Base-by-base conservation (phyloP, 1,140 invertebrate species). In the Mercenaria mercenaria region DNA sequence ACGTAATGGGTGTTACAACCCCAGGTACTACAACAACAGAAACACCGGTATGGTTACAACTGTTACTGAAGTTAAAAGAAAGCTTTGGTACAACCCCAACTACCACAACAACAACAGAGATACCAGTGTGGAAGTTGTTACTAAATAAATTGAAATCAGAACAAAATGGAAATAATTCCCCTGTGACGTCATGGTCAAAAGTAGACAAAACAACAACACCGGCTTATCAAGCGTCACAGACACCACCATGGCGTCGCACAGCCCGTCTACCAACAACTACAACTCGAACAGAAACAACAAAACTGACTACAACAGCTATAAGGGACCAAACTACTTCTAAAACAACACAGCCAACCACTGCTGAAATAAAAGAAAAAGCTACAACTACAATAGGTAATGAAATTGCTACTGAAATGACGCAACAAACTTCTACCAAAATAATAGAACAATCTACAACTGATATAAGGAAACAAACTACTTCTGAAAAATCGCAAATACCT, bases 101-200 rank as follows among this genome's bases (percentile, higher is more conserved):
- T 56, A 85, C 82, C 13, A 85, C 47, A 23, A 69, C 81, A n/a
- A 23, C 79, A 37, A 86, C 84, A 29, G 84, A 76, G n/a, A 59
- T 67, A n/a, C 85, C 85, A 29, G 23, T 87, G 13, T 87, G 85
- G 85, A 87, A 79, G 76, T n/a, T 79, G 29, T 43, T 87, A 34
- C 39, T 87, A 18, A 29, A 87, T 20, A 59, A 67, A 47, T 52
- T 87, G 0, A 47, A 26, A 74, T 47, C 41, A 0, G 74, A 79
- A 34, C 41, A 79, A 79, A 72, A 39, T 39, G 67, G 67, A 20
- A 18, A 18, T 1, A 34, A 13, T 50, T 20, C 74, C 6, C n/a
- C n/a, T 79, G 4, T 20, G 29, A 41, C 4, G 18, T 26, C 23
- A 18, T 47, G 43, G 41, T 2, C 23, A 79, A 29, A 32, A 26